Conservation (phyloP, 2,888 invertebrate genomes). For the Podotricha telesiphe region DNA sequence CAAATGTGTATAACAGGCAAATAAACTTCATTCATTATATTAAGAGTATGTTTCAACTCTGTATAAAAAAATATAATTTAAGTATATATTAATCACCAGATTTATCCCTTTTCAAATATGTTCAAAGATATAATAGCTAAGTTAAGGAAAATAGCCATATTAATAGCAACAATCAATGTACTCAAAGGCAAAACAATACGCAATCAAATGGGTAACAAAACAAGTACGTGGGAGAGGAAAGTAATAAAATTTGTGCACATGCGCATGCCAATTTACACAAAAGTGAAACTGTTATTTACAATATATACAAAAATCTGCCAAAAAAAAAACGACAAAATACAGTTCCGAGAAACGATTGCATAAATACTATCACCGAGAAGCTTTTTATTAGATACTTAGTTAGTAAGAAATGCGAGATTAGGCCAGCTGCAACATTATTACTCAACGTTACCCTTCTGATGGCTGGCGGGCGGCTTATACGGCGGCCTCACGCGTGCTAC, state of each 20-base stretch:
- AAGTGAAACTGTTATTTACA: conserved; percentile 53
- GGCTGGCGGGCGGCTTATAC: conserved; percentile 76
- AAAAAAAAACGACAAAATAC: conserved; percentile 54
- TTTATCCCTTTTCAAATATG: background rate
- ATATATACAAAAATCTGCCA: conserved; percentile 43
- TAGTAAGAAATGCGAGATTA: conserved; percentile 69
- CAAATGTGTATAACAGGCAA: no score
- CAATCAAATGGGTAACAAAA: conserved; percentile 33
- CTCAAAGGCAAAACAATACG: conserved; percentile 21
- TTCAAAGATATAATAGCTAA: background rate
- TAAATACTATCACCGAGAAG: conserved; percentile 74
- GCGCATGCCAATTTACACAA: conserved; percentile 56
- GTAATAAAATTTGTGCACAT: conserved; percentile 50
- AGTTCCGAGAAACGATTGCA: conserved; percentile 70
- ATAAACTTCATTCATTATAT: background rate
- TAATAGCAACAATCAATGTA: background rate
- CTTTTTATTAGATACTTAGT: conserved; percentile 56
- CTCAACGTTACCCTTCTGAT: conserved; percentile 79
- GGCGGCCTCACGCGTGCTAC: conserved; percentile 73
- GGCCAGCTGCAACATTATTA: conserved; percentile 62
- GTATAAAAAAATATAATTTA: background rate
- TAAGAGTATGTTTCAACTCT: no score
- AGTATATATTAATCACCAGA: background rate
- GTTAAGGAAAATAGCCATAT: no score
- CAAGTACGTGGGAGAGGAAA: conserved; percentile 25